Evolutionary conservation across 2,888 invertebrate genomes (phyloP), one percentile per base, ranked within the genome.

Genomic region (Hydroisotoma schaefferi): DNA sequence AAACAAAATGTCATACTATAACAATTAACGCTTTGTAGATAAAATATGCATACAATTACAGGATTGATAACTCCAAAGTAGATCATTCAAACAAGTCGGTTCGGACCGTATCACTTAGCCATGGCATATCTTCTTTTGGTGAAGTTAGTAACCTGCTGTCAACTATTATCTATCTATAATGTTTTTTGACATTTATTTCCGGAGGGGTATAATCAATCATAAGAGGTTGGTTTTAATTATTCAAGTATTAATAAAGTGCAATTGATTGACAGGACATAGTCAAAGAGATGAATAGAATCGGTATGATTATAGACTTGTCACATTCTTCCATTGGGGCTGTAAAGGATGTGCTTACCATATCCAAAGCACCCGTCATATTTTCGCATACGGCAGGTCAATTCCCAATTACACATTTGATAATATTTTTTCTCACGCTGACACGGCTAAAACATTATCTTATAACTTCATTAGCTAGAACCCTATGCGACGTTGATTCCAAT

Each of bases 241-340:
- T 18, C n/a, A 5, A 40, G 20, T 40, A 40, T 40, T 40, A 4
- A 40, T 33, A 10, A n/a, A n/a, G n/a, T n/a, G n/a, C n/a, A n/a
- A 33, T n/a, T n/a, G n/a, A 40, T 40, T 40, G 57, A 33, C 48
- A 70, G 70, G 63, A 67, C 44, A 64, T 70, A 2, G 48, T 70
- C 23, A 18, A 20, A 18, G 70, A 68, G 59, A 63, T 66, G 63
- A 68, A 65, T 74, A 80, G 86, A n/a, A 75, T 86, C 40, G 86
- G 86, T 1, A 86, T 86, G 84, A 76, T 86, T 57, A 81, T 85
- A 43, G 86, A 86, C 73, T 77, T 84, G 48, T 82, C 83, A 1
- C 83, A 85, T 75, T 81, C 84, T 1, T 83, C 85, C 10, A 80
- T 81, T 56, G 76, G 78, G 51, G 84, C 85, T 2, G 84, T 85